phyloP scores from a whole-genome alignment of 2,797 vertebrate genomes.

The Liparis tanakae region DNA sequence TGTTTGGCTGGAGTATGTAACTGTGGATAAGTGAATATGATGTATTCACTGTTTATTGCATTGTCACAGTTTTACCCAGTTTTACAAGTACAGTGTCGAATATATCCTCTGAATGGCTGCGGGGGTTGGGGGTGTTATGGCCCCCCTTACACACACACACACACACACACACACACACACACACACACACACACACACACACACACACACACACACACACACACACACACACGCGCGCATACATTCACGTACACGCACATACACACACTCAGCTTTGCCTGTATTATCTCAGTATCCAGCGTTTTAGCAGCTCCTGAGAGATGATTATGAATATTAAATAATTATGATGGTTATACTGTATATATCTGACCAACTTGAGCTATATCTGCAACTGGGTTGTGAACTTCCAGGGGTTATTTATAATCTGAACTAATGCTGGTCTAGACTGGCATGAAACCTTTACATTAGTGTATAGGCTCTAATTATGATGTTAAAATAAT shows the following conservation, averaged over 20 bases:
- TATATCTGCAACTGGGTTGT: not conserved
- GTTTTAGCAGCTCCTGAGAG: not conserved
- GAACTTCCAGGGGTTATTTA: not conserved
- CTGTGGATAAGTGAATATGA: not conserved
- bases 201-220: no score
- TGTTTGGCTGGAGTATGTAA: not conserved
- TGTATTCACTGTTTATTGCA: not conserved
- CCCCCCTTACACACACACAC: not conserved
- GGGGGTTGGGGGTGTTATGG: slow-evolving; percentile 22
- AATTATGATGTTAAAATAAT: not conserved
- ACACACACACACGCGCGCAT: not conserved
- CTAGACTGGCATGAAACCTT: not conserved
- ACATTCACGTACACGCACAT: no score
- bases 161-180: no score
- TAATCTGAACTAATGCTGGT: not conserved
- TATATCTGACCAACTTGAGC: not conserved
- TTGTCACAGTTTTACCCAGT: not conserved
- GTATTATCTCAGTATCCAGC: not conserved
- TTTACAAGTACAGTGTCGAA: slow-evolving; percentile 22
- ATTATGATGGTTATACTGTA: not conserved
- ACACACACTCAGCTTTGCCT: not conserved
- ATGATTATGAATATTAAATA: not conserved
- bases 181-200: no score
- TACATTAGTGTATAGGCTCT: not conserved
- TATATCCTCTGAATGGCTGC: slow-evolving; percentile 27